phyloP scores from a whole-genome alignment of 2,113 vertebrate species.

The Microcebus ravelobensis region DNA sequence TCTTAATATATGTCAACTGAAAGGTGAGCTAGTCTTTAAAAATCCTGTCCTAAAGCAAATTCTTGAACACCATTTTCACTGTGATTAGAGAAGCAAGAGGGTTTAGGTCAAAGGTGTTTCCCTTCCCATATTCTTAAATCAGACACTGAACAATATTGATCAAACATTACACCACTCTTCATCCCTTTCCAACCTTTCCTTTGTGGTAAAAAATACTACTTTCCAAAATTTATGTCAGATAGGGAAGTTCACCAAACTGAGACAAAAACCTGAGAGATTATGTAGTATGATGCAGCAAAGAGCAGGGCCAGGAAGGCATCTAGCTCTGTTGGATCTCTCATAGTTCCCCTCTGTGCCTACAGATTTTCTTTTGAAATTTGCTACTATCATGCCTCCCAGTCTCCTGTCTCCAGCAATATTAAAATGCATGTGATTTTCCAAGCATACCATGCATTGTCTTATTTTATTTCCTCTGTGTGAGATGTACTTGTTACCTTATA shows the following conservation, averaged over 20 bases:
- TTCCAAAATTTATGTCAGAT: neutral
- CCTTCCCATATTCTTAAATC: neutral
- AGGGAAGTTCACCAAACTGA: neutral
- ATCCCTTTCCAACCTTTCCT: neutral
- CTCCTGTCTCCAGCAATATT: neutral
- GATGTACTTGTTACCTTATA: neutral
- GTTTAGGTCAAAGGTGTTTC: neutral
- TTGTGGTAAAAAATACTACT: neutral
- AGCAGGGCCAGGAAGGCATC: neutral
- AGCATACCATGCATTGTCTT: neutral
- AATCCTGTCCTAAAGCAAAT: neutral
- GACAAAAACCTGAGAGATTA: neutral
- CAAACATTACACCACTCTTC: neutral
- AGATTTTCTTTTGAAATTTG: neutral
- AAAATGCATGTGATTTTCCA: neutral
- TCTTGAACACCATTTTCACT: neutral
- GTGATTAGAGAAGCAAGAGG: neutral
- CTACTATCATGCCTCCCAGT: neutral
- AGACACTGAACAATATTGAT: neutral
- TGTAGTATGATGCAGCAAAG: too few relatives aligned
- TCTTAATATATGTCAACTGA: neutral
- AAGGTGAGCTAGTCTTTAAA: neutral
- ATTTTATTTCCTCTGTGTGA: neutral
- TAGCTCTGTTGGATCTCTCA: neutral
- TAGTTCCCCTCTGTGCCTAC: neutral